phyloP scores from a whole-genome alignment of 1,140 invertebrate species.

The Zaprionus capensis region DNA sequence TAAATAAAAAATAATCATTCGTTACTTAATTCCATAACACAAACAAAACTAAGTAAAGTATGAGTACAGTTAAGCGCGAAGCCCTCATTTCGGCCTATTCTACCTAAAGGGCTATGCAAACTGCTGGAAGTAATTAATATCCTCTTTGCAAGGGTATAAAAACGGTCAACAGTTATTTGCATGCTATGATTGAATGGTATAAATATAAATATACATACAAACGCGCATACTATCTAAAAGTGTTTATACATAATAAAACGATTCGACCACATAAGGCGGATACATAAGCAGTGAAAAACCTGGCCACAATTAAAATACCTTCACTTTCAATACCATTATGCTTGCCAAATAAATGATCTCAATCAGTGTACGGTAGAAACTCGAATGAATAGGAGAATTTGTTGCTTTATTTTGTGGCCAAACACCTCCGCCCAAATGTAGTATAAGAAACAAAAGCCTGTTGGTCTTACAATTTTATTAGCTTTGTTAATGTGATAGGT shows the following conservation, averaged over 20 bases:
- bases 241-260: neutral
- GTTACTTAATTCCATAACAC: no score
- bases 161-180: neutral
- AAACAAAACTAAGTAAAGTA: no score
- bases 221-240: neutral
- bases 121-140: no score
- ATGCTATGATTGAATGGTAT: neutral
- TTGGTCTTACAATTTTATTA: slow-evolving; percentile 56
- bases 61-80: no score
- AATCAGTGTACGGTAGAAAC: slow-evolving; percentile 57
- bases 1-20: no score
- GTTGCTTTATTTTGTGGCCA: slow-evolving; percentile 43
- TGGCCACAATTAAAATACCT: slow-evolving; percentile 66
- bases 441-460: slow-evolving; percentile 55
- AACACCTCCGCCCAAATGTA: slow-evolving; percentile 65
- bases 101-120: no score
- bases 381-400: slow-evolving; percentile 58
- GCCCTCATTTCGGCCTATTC: no score
- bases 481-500: slow-evolving; percentile 54
- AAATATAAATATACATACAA: neutral
- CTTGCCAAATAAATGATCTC: slow-evolving; percentile 61
- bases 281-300: slow-evolving; percentile 48
- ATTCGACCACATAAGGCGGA: slow-evolving; percentile 4
- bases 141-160: no score
- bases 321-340: slow-evolving; percentile 65